These are phyloP conservation scores for Carduelis carduelis DNA, from an alignment of 2,797 vertebrate genomes.

Conservation along the genomic window DNA sequence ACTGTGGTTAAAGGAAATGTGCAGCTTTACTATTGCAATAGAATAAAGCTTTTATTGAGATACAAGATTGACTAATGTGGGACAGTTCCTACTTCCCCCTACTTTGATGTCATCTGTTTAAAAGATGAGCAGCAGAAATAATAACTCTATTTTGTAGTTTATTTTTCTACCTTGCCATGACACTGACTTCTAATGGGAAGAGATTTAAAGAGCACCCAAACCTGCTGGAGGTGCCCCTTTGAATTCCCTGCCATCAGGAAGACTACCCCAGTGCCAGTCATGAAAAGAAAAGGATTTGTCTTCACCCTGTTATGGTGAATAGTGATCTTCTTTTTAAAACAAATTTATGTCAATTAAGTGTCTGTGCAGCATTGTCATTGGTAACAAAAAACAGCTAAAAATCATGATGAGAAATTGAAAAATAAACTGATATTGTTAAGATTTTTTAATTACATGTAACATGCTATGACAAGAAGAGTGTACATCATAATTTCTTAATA, in stretches of 20 bases:
- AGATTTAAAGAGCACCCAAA: neutral
- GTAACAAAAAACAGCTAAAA: neutral
- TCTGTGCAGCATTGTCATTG: neutral
- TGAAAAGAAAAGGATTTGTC: neutral
- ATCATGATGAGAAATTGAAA: neutral
- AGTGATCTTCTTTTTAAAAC: neutral
- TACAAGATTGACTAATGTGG: conserved; percentile 40
- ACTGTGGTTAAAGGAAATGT: neutral
- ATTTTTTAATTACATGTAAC: neutral
- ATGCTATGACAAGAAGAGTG: neutral
- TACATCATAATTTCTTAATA: neutral
- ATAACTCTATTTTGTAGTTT: neutral
- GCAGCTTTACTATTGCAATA: conserved; percentile 11
- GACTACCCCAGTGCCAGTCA: neutral
- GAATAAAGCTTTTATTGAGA: conserved; percentile 8
- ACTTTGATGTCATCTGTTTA: conserved; percentile 40
- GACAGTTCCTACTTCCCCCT: conserved; percentile 34
- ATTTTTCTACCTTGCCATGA: neutral
- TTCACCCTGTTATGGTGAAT: neutral
- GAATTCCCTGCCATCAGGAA: neutral
- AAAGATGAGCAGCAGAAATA: neutral
- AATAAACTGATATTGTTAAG: neutral
- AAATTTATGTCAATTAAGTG: neutral
- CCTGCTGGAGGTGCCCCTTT: neutral
- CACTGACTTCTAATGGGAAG: neutral